phyloP scores from a whole-genome alignment of 1,140 invertebrate species.

The Bombus ignitus region DNA sequence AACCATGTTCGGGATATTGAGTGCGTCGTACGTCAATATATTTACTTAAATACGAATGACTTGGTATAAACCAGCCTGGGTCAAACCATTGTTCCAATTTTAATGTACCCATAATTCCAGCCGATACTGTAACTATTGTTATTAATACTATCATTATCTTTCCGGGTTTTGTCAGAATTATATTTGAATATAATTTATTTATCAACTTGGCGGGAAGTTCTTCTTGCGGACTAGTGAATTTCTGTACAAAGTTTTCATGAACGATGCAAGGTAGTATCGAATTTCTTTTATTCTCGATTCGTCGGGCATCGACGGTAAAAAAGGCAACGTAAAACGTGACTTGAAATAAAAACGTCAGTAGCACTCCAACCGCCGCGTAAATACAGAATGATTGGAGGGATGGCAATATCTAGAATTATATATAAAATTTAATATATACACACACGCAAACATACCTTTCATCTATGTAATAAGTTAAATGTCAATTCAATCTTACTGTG shows the following conservation, averaged over 20 bases:
- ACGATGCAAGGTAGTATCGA: slow-evolving; percentile 87
- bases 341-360: slow-evolving; percentile 89
- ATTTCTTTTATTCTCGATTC: slow-evolving; percentile 86
- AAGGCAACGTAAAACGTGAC: slow-evolving; percentile 91
- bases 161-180: slow-evolving; percentile 84
- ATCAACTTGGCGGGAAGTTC: slow-evolving; percentile 83
- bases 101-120: slow-evolving; percentile 85
- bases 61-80: slow-evolving; percentile 90
- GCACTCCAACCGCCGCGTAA: slow-evolving; percentile 88
- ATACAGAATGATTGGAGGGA: slow-evolving; percentile 90
- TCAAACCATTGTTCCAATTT: slow-evolving; percentile 90
- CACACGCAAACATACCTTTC: background rate
- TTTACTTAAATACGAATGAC: slow-evolving; percentile 86
- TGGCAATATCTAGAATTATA: slow-evolving; percentile 86
- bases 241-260: slow-evolving; percentile 83
- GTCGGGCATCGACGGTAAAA: slow-evolving; percentile 87
- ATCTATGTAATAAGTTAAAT: background rate
- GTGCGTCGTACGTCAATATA: slow-evolving; percentile 83
- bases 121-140: slow-evolving; percentile 83
- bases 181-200: slow-evolving; percentile 84
- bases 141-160: slow-evolving; percentile 84
- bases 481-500: slow-evolving; percentile 81
- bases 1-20: slow-evolving; percentile 87
- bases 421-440: background rate
- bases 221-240: slow-evolving; percentile 75